These are phyloP conservation scores for Zoroaster sp. DNA, from an alignment of 53 echinoderm and acorn worm species.

Conservation along the genomic window DNA sequence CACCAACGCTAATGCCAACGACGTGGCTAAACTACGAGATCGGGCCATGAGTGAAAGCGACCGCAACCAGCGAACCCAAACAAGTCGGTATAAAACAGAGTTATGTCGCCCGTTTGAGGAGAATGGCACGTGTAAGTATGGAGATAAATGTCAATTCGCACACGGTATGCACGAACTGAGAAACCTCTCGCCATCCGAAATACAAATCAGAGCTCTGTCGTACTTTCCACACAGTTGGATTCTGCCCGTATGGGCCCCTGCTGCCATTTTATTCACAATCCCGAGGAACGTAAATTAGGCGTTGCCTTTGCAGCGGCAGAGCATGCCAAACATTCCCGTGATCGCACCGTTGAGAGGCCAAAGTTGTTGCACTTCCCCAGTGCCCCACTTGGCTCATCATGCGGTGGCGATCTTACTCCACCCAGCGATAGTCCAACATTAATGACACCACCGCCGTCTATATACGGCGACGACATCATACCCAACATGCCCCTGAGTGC, in stretches of 20 bases:
- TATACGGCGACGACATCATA: slow-evolving; percentile 52
- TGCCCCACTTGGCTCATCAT: slow-evolving; percentile 80
- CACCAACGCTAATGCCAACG: slow-evolving; percentile 32
- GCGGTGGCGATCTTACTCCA: slow-evolving; percentile 78
- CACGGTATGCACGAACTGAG: slow-evolving; percentile 94
- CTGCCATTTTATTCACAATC: slow-evolving; percentile 98
- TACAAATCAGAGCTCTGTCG: slow-evolving; percentile 99
- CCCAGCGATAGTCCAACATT: slow-evolving; percentile 87
- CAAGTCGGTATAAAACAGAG: slow-evolving; percentile 97
- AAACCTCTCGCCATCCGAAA: slow-evolving; percentile 90
- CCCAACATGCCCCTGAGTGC: slow-evolving; percentile 41
- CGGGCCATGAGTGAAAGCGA: slow-evolving; percentile 96
- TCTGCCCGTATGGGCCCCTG: slow-evolving; percentile 98
- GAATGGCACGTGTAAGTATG: slow-evolving; percentile 97
- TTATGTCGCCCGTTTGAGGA: slow-evolving; percentile 96
- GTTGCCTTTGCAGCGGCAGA: slow-evolving; percentile 28
- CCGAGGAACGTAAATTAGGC: slow-evolving; percentile 75
- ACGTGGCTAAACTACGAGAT: slow-evolving; percentile 66
- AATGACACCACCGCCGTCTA: slow-evolving; percentile 73
- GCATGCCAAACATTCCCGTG: slow-evolving; percentile 59
- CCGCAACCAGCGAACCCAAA: slow-evolving; percentile 81
- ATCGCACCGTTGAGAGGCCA: slow-evolving; percentile 86
- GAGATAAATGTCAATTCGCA: slow-evolving; percentile 98
- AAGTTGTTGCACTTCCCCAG: slow-evolving; percentile 81
- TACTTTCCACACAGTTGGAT: slow-evolving; percentile 98